These are phyloP conservation scores for Marisa cornuarietis DNA, from an alignment of 1,140 invertebrate genomes.

Conservation along the genomic window DNA sequence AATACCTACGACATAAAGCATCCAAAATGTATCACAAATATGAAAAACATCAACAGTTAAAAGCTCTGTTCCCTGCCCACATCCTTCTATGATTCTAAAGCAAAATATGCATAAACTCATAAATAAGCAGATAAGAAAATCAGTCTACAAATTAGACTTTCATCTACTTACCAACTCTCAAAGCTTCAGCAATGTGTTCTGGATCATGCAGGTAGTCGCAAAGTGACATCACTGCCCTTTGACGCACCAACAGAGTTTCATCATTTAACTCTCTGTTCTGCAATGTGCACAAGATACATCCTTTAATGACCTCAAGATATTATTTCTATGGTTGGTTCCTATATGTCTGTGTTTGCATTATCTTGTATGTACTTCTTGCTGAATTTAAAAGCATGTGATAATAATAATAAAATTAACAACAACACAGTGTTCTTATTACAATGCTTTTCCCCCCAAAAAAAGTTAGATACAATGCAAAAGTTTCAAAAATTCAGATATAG, in stretches of 20 bases:
- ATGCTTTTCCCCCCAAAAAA: too few relatives aligned
- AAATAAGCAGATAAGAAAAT: too few relatives aligned
- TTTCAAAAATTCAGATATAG: neutral
- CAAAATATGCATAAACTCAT: neutral
- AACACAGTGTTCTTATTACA: too few relatives aligned
- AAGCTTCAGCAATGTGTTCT: conserved; percentile 64
- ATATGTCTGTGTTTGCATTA: too few relatives aligned
- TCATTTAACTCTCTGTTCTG: conserved; percentile 65
- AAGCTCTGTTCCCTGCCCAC: too few relatives aligned
- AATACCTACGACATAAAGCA: conserved; percentile 50
- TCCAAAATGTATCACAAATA: neutral
- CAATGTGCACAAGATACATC: neutral
- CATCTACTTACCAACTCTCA: conserved; percentile 56
- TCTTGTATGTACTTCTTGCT: too few relatives aligned
- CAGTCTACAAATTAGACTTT: too few relatives aligned
- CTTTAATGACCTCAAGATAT: neutral
- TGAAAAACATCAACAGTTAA: too few relatives aligned
- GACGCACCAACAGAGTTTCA: conserved; percentile 55
- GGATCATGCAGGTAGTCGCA: conserved; percentile 67
- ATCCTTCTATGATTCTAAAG: neutral
- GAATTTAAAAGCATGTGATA: neutral
- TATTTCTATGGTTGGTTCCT: too few relatives aligned
- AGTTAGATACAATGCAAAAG: neutral
- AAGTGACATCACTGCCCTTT: conserved; percentile 64
- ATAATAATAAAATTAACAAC: too few relatives aligned